Percentiles rank a stretch among this genome's conserved stretches.
phyloP scores from a whole-genome alignment of 2,113 vertebrate species.

The Python bivittatus region DNA sequence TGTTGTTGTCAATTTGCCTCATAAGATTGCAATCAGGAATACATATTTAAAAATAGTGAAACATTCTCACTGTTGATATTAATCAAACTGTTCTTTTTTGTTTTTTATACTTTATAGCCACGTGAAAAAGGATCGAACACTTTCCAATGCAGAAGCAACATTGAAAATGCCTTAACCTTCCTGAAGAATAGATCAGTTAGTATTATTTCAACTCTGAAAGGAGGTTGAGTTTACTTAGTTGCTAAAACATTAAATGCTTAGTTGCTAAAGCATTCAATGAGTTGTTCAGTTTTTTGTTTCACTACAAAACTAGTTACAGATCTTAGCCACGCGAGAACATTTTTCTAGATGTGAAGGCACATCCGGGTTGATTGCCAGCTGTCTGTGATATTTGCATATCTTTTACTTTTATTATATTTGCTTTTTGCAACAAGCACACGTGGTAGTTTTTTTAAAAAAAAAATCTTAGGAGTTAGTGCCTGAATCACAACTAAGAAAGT shows the following conservation, averaged over 20 bases:
- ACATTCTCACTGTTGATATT: background rate
- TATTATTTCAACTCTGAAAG: slow-evolving; percentile 38
- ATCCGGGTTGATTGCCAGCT: background rate
- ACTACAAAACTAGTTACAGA: background rate
- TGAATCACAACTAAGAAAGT: background rate
- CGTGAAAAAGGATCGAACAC: slow-evolving; percentile 87
- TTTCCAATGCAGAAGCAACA: slow-evolving; percentile 91
- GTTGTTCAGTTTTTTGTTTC: background rate
- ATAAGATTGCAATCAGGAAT: background rate
- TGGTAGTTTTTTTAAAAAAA: background rate
- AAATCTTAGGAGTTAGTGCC: background rate
- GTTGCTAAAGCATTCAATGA: background rate
- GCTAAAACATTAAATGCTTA: background rate
- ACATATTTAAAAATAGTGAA: background rate
- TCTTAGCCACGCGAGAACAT: background rate
- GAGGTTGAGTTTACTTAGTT: background rate
- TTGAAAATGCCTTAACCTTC: slow-evolving; percentile 89
- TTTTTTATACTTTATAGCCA: slow-evolving; percentile 72
- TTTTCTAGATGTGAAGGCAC: background rate
- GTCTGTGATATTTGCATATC: background rate
- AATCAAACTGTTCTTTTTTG: background rate
- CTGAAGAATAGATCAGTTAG: slow-evolving; percentile 88
- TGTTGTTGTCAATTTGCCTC: background rate
- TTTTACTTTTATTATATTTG: background rate
- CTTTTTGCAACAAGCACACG: background rate